Evolutionary conservation across 2,797 vertebrate species (phyloP).

Genomic region (Psittacula derbiana): DNA sequence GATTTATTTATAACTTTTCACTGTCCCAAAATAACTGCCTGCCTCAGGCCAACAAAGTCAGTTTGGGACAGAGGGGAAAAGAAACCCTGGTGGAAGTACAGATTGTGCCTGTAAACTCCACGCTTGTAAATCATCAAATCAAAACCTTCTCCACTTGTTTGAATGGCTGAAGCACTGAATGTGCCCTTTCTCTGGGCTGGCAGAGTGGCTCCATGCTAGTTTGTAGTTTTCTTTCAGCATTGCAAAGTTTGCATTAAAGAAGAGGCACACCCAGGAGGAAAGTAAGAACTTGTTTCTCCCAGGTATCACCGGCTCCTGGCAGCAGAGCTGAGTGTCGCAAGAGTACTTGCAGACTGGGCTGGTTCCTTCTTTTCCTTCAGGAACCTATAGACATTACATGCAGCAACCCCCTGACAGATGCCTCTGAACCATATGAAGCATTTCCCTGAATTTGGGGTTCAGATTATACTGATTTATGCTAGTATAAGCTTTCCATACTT

Average conservation of each 20-base stretch:
- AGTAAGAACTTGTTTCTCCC: background rate
- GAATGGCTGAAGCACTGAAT: background rate
- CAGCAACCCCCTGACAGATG: background rate
- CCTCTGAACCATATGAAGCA: fast-evolving
- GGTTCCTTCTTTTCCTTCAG: background rate
- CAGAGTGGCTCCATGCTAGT: background rate
- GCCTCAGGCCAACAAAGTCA: constrained; percentile 14
- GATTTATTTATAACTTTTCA: constrained; percentile 32
- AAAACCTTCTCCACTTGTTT: background rate
- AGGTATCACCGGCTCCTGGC: background rate
- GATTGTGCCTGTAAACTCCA: constrained; percentile 29
- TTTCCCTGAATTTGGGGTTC: background rate
- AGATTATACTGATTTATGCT: background rate
- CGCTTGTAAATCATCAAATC: background rate
- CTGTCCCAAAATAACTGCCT: constrained; percentile 32
- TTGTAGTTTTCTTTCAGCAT: background rate
- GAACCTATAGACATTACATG: background rate
- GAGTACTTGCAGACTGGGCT: background rate
- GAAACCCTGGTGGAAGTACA: background rate
- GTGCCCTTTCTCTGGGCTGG: background rate
- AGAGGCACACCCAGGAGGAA: constrained; percentile 25
- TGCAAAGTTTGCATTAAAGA: background rate
- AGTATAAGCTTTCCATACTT: background rate
- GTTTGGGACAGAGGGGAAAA: background rate
- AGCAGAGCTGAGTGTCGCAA: background rate